Evolutionary conservation across 2,888 invertebrate species (phyloP).

Genomic region (Hedya salicella): DNA sequence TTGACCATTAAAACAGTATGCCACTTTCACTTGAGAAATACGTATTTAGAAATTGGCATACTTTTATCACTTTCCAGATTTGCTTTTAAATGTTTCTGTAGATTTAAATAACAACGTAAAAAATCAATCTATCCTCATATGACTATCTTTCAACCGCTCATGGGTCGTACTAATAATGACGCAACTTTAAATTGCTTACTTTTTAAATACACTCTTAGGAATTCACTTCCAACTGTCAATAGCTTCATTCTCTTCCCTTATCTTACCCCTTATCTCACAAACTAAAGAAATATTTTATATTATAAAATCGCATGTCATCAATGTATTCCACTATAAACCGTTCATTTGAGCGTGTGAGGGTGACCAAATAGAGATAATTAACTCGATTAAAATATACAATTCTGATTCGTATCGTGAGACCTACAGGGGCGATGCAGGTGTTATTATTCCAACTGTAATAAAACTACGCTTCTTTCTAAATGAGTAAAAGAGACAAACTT

Average conservation of each 20-base stretch:
- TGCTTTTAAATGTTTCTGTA: too few relatives aligned
- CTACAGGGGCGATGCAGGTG: constrained; percentile 69
- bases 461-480: constrained; percentile 36
- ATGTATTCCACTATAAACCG: constrained; percentile 53
- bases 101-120: too few relatives aligned
- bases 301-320: not conserved
- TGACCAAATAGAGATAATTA: constrained; percentile 61
- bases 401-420: constrained; percentile 59
- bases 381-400: constrained; percentile 43
- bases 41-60: too few relatives aligned
- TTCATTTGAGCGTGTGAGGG: constrained; percentile 51
- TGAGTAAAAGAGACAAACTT: constrained; percentile 15
- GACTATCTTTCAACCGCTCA: too few relatives aligned
- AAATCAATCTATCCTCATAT: too few relatives aligned
- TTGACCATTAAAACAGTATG: too few relatives aligned
- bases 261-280: not conserved
- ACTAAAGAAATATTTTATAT: not conserved
- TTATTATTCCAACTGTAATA: constrained; percentile 45
- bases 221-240: constrained; percentile 12
- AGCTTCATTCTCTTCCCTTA: constrained; percentile 7
- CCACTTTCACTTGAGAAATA: too few relatives aligned
- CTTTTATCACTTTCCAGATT: too few relatives aligned
- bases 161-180: too few relatives aligned
- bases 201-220: not conserved
- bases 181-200: too few relatives aligned